phyloP scores from a whole-genome alignment of 2,113 vertebrate species.

The Solenodon paradoxus region DNA sequence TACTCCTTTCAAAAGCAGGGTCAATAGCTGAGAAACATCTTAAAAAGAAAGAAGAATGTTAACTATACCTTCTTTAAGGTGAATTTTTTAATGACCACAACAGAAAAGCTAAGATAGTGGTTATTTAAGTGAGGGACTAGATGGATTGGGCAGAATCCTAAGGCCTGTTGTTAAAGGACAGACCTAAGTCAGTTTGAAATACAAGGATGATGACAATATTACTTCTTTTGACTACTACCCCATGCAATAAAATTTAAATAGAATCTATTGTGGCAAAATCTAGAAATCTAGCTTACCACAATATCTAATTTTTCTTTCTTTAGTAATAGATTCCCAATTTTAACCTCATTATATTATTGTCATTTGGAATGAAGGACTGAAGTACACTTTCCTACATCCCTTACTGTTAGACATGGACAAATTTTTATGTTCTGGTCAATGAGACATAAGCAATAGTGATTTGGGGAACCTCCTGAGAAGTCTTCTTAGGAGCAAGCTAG shows the following conservation, averaged over 20 bases:
- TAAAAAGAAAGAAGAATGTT: not conserved
- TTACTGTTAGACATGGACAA: not conserved
- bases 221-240: not conserved
- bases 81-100: not conserved
- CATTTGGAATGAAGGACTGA: not conserved
- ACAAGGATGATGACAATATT: not conserved
- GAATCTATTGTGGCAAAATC: not conserved
- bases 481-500: not conserved
- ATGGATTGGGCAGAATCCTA: not conserved
- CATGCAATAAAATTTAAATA: not conserved
- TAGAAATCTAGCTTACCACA: not conserved
- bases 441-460: not conserved
- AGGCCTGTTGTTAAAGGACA: not conserved
- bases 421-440: not conserved
- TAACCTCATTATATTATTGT: not conserved
- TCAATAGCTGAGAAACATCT: not conserved
- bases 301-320: not conserved
- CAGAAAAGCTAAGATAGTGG: not conserved
- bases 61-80: not conserved
- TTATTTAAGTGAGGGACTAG: not conserved
- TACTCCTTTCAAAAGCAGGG: not conserved
- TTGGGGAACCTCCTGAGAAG: not conserved
- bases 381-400: not conserved
- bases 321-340: not conserved
- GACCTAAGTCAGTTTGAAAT: not conserved